Percentiles rank a stretch among this genome's conserved stretches.
These are phyloP conservation scores for Rhinichthys osculus DNA, from an alignment of 2,797 vertebrate genomes.

Conservation along the genomic window DNA sequence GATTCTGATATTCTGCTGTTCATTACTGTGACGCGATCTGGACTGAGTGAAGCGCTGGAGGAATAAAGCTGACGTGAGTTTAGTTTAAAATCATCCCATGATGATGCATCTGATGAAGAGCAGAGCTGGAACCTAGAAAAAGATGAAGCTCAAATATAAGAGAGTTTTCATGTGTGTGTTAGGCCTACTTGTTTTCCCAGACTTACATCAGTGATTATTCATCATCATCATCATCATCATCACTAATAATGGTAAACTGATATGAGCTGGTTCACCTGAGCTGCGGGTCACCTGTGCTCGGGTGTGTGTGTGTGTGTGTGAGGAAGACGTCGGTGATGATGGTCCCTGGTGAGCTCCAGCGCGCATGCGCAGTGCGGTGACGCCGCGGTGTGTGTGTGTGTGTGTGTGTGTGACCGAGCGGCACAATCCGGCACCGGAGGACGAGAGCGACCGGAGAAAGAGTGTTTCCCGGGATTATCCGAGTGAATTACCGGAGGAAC, in stretches of 20 bases:
- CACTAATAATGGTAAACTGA: no score
- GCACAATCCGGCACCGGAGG: constrained; percentile 93
- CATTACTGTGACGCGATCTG: no score
- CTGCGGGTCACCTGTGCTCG: constrained; percentile 19
- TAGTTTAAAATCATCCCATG: not conserved
- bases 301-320: constrained; percentile 71
- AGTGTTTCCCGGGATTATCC: constrained; percentile 83
- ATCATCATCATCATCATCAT: not conserved
- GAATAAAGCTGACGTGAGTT: no score
- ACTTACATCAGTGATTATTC: not conserved
- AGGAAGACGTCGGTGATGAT: constrained; percentile 31
- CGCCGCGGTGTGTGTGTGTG: constrained; percentile 92
- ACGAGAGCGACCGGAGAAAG: constrained; percentile 67
- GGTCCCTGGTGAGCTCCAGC: constrained; percentile 78
- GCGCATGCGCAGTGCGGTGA: constrained; percentile 93
- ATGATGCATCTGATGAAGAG: not conserved
- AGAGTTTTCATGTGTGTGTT: not conserved
- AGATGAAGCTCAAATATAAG: not conserved
- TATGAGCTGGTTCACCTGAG: not conserved
- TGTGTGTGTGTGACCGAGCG: constrained; percentile 76
- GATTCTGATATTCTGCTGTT: no score
- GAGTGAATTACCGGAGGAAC: constrained; percentile 76
- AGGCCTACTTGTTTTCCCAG: no score
- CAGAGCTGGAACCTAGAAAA: no score
- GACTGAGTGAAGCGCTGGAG: no score